Percentiles rank a stretch among this genome's conserved stretches.
phyloP scores from a whole-genome alignment of 2,797 vertebrate species.

The Pagetopsis macropterus region DNA sequence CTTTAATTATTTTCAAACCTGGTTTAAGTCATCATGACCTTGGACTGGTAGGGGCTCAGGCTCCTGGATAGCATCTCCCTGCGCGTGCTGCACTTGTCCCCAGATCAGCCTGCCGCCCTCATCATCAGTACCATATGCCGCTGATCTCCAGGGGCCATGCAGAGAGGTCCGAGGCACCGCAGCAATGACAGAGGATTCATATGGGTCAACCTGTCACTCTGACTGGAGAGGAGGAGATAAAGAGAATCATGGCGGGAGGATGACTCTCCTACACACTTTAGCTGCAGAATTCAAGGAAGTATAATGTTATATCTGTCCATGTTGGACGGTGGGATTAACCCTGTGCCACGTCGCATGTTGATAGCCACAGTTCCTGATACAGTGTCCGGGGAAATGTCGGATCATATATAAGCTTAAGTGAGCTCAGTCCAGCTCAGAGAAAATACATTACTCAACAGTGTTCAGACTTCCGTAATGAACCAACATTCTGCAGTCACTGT shows the following conservation, averaged over 20 bases:
- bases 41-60: constrained; percentile 4
- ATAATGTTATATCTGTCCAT: constrained; percentile 38
- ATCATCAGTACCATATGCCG: constrained; percentile 64
- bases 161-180: constrained; percentile 62
- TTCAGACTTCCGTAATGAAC: constrained; percentile 23
- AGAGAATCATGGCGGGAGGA: constrained; percentile 27
- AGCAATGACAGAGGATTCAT: constrained; percentile 77
- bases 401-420: constrained; percentile 36
- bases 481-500: constrained; percentile 13
- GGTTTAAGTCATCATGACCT: constrained; percentile 3
- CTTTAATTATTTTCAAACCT: background rate
- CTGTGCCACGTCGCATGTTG: constrained; percentile 8
- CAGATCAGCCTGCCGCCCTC: constrained; percentile 50
- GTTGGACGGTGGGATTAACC: constrained; percentile 40
- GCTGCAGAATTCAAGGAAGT: background rate
- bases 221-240: constrained; percentile 52
- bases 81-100: background rate
- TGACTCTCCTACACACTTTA: constrained; percentile 40
- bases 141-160: constrained; percentile 60
- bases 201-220: constrained; percentile 71
- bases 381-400: constrained; percentile 22
- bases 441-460: constrained; percentile 35
- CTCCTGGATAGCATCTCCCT: constrained; percentile 3
- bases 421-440: constrained; percentile 12
- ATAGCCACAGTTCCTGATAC: constrained; percentile 21